Evolutionary conservation across 2,113 vertebrate species (phyloP), one percentile per base, ranked within the genome.

Genomic region (Etheostoma cragini): DNA sequence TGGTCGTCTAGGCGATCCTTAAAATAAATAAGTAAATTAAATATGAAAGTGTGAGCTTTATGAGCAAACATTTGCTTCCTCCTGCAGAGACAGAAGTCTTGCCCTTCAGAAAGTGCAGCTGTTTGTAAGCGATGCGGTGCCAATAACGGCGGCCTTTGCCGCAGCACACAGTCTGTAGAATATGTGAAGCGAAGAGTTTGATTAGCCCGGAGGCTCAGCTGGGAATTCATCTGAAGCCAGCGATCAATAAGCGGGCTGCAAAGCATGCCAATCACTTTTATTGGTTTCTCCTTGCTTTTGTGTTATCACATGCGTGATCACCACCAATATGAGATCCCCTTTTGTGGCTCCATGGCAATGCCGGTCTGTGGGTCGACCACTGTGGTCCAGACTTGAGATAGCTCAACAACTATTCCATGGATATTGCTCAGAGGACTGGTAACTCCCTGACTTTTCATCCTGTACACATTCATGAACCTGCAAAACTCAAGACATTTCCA

Each of bases 241-340:
- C 84, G 6, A 92, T 90, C 92, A 85, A 91, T 91, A 82, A 80
- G 38, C 17, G 16, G 69, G 62, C 88, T 82, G 81, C 82, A 77
- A 88, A 91, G 88, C 88, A 86, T 83, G 91, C 77, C 92, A 86
- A 86, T 93, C 92, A 89, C 47, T 80, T 91, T 84, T 88, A 90
- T 89, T 73, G 84, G 81, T 80, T 91, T 88, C 86, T 85, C 87
- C 78, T 76, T 77, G 78, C 84, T 83, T 90, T 86, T 87, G 82
- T 82, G 81, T 86, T 81, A 71, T 83, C 82, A 63, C 79, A 70
- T 83, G 80, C 83, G 87, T 89, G 87, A 76, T 60, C 82, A 33
- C 65, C 84, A 38, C 52, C 58, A 61, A 83, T 78, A 73, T 66
- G 71, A 65, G 62, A 50, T 64, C 73, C 53, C 56, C 76, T 78